Conservation (phyloP, 1,140 invertebrate genomes). For the Melanaphis sacchari region DNA sequence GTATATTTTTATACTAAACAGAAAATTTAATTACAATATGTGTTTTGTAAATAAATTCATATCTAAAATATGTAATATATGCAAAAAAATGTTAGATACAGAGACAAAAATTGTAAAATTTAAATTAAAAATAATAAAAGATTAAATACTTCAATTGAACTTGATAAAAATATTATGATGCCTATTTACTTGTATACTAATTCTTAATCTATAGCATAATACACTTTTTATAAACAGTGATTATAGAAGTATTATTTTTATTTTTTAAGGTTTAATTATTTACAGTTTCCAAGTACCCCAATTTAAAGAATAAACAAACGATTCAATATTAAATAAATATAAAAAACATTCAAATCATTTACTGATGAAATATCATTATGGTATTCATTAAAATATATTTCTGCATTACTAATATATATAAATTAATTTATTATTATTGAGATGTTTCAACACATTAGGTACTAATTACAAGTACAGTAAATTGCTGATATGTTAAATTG, state of each 20-base stretch:
- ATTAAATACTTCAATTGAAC: background rate
- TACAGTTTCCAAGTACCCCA: background rate
- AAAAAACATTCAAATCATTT: background rate
- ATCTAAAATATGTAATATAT: background rate
- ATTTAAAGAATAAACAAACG: background rate
- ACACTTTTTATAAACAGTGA: background rate
- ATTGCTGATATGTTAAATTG: no score
- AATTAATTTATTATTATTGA: no score
- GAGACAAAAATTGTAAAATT: background rate
- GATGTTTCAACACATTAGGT: no score
- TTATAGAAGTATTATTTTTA: background rate
- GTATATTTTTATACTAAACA: background rate
- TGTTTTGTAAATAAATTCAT: background rate
- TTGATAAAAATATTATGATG: background rate
- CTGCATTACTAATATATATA: background rate
- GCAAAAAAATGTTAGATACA: background rate
- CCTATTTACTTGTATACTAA: background rate
- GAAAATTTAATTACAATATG: constrained; percentile 8
- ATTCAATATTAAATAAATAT: background rate
- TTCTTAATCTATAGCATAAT: background rate
- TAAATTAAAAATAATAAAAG: background rate
- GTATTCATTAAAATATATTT: background rate
- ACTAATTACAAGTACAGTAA: no score
- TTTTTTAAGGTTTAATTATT: background rate
- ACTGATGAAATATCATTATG: background rate